phyloP scores from a whole-genome alignment of 2,113 vertebrate genomes.

The Pithys albifrons region DNA sequence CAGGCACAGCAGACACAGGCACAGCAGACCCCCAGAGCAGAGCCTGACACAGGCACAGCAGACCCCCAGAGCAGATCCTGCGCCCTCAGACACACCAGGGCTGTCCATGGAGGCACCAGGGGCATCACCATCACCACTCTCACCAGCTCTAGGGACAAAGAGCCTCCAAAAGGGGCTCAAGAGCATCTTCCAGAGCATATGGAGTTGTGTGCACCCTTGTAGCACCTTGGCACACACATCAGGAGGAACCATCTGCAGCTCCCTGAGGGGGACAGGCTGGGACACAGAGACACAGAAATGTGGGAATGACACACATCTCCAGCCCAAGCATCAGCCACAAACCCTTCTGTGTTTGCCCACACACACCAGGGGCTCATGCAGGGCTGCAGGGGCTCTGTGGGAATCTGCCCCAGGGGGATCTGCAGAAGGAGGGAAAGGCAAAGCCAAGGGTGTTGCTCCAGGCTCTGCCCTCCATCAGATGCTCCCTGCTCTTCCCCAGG shows the following conservation, averaged over 20 bases:
- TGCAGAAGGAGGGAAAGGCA: neutral
- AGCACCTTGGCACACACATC: neutral
- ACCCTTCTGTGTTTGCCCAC: neutral
- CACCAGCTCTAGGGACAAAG: neutral
- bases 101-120: neutral
- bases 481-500: neutral
- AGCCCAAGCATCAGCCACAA: neutral
- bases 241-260: neutral
- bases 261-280: neutral
- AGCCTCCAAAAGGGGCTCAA: neutral
- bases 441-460: neutral
- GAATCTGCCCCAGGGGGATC: neutral
- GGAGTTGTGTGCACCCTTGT: neutral
- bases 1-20: too few relatives aligned
- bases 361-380: accelerated
- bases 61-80: neutral
- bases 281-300: neutral
- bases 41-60: neutral
- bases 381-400: accelerated
- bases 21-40: neutral
- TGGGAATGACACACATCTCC: neutral
- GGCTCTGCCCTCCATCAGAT: neutral
- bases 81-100: neutral
- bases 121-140: neutral
- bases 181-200: neutral